These are phyloP conservation scores for Anguilla anguilla DNA, from an alignment of 2,797 vertebrate genomes.

Conservation along the genomic window DNA sequence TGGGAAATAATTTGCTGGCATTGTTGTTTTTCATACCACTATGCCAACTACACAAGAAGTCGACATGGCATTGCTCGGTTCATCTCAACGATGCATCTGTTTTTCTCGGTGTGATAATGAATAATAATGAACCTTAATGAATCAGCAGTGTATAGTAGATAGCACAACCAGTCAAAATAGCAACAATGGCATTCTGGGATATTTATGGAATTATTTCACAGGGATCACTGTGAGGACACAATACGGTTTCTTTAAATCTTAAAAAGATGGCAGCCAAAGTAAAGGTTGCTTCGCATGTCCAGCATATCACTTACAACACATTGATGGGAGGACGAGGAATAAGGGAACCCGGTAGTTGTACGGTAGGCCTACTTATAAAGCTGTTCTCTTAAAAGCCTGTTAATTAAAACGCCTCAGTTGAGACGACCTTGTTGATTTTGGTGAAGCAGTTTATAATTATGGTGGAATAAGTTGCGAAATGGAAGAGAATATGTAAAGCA, in stretches of 20 bases:
- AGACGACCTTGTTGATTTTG: slow-evolving; percentile 13
- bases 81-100: background rate
- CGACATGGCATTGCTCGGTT: background rate
- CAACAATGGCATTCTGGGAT: background rate
- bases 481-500: background rate
- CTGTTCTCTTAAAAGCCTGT: slow-evolving; percentile 1
- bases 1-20: background rate
- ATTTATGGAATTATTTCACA: background rate
- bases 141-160: background rate
- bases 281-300: background rate
- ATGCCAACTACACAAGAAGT: background rate
- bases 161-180: background rate
- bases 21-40: background rate
- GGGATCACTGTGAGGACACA: background rate
- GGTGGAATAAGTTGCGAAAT: background rate
- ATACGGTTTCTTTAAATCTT: slow-evolving; percentile 26
- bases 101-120: background rate
- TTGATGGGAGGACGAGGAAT: slow-evolving; percentile 15
- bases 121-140: background rate
- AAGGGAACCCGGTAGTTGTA: slow-evolving; percentile 15
- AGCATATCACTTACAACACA: background rate
- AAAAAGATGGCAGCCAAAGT: slow-evolving; percentile 11
- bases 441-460: slow-evolving; percentile 21
- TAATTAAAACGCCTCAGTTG: background rate
- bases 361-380: slow-evolving; percentile 14